Base-by-base conservation (phyloP, 2,888 invertebrate genomes). In the Drosophila fungiperda region DNA sequence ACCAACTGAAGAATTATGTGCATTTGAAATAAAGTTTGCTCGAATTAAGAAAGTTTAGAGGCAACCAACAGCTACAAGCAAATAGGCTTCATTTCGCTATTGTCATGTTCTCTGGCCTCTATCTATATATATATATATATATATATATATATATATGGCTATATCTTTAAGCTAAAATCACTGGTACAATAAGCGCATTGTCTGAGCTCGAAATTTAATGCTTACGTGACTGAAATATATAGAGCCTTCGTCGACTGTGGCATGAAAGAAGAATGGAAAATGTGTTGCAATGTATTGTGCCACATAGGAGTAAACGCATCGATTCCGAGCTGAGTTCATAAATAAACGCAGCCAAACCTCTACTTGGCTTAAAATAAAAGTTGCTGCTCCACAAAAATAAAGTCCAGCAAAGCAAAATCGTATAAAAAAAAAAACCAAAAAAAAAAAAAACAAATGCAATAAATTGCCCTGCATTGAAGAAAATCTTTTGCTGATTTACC, bases 401-500 rank as follows among this genome's bases (percentile, higher is more conserved):
- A 66, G 50, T 15, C 23, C 20, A 9, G 50, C 26, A 6, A 62
- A 65, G 65, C 23, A 45, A 45, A 45, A 45, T 23, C 23, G 45
- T 45, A 26, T 26, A 17, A 65, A 57, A 15, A 45, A 23, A 42
- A 26, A 42, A 58, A 52, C 1, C 8, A 45, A 48, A 20, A 55
- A 55, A 70, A 26, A 52, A 58, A 45, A 48, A 20, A 55, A 55
- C 29, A 5, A 70, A 48, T 61, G 58, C 73, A 73, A 70, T 64
- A 78, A 74, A 80, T 55, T 74, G 61, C 70, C 55, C 49, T 59
- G 59, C 66, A 84, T 73, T 67, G 82, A 74, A 60, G 75, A 82
- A 81, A 80, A 84, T 80, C 80, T 84, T 74, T 84, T 78, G 78
- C 85, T 84, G 85, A 84, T 84, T 80, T 80, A 74, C 85, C 85